phyloP scores from a whole-genome alignment of 2,888 invertebrate species.

The Eumerus sabulonum region DNA sequence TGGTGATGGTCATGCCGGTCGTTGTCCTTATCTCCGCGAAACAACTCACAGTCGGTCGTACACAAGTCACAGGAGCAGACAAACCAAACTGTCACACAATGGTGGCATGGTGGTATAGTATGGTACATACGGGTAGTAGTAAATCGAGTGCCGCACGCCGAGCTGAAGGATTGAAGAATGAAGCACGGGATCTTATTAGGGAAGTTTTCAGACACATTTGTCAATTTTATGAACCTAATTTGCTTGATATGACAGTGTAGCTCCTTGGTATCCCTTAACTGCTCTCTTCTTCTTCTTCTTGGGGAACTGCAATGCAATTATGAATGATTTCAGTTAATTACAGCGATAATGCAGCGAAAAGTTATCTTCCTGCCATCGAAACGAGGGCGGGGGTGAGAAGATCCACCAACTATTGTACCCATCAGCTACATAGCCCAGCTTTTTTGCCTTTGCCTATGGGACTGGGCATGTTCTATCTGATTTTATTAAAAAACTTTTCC shows the following conservation, averaged over 20 bases:
- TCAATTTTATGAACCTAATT: slow-evolving; percentile 68
- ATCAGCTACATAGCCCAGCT: too few species aligned
- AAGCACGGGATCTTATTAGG: slow-evolving; percentile 44
- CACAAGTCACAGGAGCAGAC: too few species aligned
- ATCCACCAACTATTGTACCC: too few species aligned
- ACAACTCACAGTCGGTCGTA: slow-evolving; percentile 18
- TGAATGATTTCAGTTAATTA: slow-evolving; percentile 68
- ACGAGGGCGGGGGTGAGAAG: neutral
- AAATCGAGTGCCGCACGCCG: neutral
- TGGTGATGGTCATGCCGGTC: slow-evolving; percentile 43
- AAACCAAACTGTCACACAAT: too few species aligned
- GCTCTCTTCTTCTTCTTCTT: neutral
- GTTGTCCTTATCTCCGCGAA: slow-evolving; percentile 38
- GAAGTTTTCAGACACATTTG: slow-evolving; percentile 68
- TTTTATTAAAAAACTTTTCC: slow-evolving; percentile 67
- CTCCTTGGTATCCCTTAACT: neutral
- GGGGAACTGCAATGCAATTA: slow-evolving; percentile 63
- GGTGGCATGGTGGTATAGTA: too few species aligned
- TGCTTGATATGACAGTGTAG: slow-evolving; percentile 58
- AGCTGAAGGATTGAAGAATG: neutral
- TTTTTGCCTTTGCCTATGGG: too few species aligned
- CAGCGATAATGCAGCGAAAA: slow-evolving; percentile 67
- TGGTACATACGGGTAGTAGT: too few species aligned
- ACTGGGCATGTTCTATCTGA: slow-evolving; percentile 54
- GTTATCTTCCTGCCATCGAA: slow-evolving; percentile 25